A percentile compares a stretch with the other conserved stretches of the same genome.
These are phyloP conservation scores for Lagorchestes hirsutus DNA, from an alignment of 2,797 vertebrate genomes.

Conservation along the genomic window DNA sequence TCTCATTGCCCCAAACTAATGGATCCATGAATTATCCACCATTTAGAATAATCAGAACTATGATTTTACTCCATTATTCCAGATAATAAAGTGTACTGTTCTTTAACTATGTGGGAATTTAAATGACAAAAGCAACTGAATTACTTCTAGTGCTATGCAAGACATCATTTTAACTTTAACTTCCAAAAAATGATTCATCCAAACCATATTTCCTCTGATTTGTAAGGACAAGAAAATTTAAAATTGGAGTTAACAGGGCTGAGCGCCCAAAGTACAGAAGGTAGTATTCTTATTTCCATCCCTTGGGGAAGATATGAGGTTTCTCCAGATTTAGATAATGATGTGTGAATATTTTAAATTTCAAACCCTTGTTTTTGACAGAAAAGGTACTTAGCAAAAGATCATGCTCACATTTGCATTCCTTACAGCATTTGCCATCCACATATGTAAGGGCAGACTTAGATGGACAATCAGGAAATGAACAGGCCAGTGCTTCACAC, in stretches of 20 bases:
- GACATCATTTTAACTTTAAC: not conserved
- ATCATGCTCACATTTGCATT: slow-evolving; percentile 94
- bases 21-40: not conserved
- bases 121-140: not conserved
- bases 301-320: slow-evolving; percentile 13
- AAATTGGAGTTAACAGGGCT: slow-evolving; percentile 16
- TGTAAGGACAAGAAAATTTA: slow-evolving; percentile 21
- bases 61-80: not conserved
- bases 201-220: slow-evolving; percentile 9
- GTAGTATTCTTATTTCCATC: not conserved
- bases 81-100: not conserved
- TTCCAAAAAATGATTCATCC: not conserved
- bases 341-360: slow-evolving; percentile 9
- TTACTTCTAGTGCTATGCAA: slow-evolving; percentile 1
- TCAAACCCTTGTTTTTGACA: slow-evolving; percentile 43
- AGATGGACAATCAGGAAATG: slow-evolving; percentile 89
- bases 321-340: slow-evolving; percentile 7
- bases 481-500: slow-evolving; percentile 93
- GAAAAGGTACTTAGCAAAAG: slow-evolving; percentile 13
- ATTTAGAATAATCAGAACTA: not conserved
- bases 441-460: slow-evolving; percentile 91
- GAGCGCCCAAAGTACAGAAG: slow-evolving; percentile 7
- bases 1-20: not conserved
- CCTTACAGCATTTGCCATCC: slow-evolving; percentile 95
- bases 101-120: slow-evolving; percentile 6